Conservation (phyloP, 2,888 invertebrate genomes). For the Priocnemis perturbator region DNA sequence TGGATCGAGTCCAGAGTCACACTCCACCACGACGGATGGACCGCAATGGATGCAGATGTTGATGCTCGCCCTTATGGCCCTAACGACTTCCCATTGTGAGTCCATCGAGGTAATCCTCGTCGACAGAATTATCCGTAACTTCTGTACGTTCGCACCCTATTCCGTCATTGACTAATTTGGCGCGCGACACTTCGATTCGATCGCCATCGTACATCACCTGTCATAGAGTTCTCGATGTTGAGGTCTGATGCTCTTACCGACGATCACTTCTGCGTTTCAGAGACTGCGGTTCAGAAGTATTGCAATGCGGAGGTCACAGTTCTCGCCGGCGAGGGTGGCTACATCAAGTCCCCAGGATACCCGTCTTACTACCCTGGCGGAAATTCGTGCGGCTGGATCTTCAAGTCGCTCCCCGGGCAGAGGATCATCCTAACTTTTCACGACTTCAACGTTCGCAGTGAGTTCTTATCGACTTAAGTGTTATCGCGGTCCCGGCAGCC, state of each 20-base stretch:
- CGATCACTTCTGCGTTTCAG: constrained; percentile 65
- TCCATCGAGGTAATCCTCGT: no score
- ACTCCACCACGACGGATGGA: constrained; percentile 46
- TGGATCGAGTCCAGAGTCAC: constrained; percentile 28
- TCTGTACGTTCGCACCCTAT: no score
- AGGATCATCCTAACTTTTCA: constrained; percentile 81
- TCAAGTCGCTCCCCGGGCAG: constrained; percentile 80
- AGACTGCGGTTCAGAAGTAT: constrained; percentile 74
- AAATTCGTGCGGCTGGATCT: constrained; percentile 81
- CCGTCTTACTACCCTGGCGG: constrained; percentile 85
- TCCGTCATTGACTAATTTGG: no score
- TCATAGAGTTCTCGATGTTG: no score
- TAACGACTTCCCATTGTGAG: background rate
- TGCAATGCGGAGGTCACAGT: constrained; percentile 76
- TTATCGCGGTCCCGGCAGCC: no score
- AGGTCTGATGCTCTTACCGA: no score
- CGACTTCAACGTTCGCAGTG: constrained; percentile 84
- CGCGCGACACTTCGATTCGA: no score
- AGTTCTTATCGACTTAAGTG: constrained; percentile 69
- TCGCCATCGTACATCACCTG: no score
- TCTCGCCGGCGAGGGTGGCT: constrained; percentile 67
- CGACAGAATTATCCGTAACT: no score
- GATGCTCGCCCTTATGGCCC: background rate
- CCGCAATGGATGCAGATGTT: constrained; percentile 53
- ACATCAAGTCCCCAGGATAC: constrained; percentile 80